These are phyloP conservation scores for Eira barbara DNA, from an alignment of 2,113 vertebrate species.

Conservation along the genomic window DNA sequence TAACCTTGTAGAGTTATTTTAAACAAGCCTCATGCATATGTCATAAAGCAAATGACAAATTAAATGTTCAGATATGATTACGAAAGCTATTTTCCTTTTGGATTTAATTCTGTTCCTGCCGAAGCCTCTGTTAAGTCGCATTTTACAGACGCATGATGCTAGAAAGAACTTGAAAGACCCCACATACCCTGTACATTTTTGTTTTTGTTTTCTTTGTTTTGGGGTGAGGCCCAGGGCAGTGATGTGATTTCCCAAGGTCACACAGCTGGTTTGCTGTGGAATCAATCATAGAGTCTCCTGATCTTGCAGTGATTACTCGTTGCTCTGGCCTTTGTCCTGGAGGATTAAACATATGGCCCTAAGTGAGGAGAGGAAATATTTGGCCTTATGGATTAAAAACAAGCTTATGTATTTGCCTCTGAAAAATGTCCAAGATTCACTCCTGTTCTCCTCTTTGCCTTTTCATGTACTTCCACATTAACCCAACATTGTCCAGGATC, in stretches of 20 bases:
- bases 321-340: conserved; percentile 13
- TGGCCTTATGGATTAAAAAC: conserved; percentile 11
- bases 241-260: not conserved
- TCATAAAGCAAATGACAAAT: conserved; percentile 71
- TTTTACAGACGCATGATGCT: conserved; percentile 10
- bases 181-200: not conserved
- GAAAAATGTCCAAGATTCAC: conserved; percentile 48
- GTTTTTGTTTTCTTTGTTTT: conserved; percentile 24
- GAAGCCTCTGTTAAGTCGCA: conserved; percentile 43
- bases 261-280: not conserved
- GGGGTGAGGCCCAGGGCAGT: not conserved
- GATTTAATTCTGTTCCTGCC: conserved; percentile 67
- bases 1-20: conserved; percentile 70
- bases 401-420: conserved; percentile 43
- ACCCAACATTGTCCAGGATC: not conserved
- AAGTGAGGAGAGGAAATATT: not conserved
- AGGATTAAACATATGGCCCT: not conserved
- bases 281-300: not conserved
- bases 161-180: conserved; percentile 26
- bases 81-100: conserved; percentile 70
- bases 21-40: conserved; percentile 59
- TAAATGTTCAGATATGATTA: conserved; percentile 67
- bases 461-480: not conserved
- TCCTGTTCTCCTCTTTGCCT: conserved; percentile 12
- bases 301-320: not conserved